phyloP scores from a whole-genome alignment of 2,888 invertebrate species.

The Drosophila limbata region DNA sequence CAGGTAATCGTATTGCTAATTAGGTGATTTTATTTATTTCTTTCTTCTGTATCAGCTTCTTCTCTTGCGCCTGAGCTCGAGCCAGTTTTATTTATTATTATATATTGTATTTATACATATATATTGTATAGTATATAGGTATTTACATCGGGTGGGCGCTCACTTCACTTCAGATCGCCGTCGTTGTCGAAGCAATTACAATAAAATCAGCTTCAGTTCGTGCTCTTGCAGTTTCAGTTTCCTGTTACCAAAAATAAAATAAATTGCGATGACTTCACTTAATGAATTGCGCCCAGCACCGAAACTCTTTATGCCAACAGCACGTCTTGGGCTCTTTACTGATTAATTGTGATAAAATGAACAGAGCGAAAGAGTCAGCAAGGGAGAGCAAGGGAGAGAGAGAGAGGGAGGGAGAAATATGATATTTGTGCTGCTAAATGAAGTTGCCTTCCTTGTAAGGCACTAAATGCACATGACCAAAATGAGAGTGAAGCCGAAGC shows the following conservation, averaged over 20 bases:
- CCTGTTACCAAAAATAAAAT: conserved; percentile 71
- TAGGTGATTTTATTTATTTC: conserved; percentile 35
- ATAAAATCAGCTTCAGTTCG: conserved; percentile 63
- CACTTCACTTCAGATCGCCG: conserved; percentile 26
- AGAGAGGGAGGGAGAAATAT: conserved; percentile 31
- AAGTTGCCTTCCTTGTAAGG: conserved; percentile 58
- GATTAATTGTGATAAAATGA: conserved; percentile 60
- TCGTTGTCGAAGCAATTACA: conserved; percentile 56
- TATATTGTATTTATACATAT: conserved; percentile 30
- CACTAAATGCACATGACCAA: conserved; percentile 54
- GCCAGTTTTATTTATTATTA: conserved; percentile 62
- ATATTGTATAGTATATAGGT: conserved; percentile 1
- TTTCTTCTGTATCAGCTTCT: conserved; percentile 19
- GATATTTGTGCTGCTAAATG: conserved; percentile 49
- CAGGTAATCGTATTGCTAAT: conserved; percentile 43
- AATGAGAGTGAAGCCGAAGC: conserved; percentile 16
- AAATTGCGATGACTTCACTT: conserved; percentile 59
- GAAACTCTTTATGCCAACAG: conserved; percentile 48
- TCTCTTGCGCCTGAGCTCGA: conserved; percentile 13
- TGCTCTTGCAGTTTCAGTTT: conserved; percentile 63
- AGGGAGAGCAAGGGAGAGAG: neutral
- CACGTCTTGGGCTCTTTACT: conserved; percentile 61
- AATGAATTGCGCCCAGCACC: conserved; percentile 61
- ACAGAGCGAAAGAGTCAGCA: neutral
- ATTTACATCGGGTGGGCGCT: conserved; percentile 56